A percentile compares a stretch with the other conserved stretches of the same genome.
These are phyloP conservation scores for Emydura subglobosa DNA, from an alignment of 2,113 vertebrate species.

Conservation along the genomic window DNA sequence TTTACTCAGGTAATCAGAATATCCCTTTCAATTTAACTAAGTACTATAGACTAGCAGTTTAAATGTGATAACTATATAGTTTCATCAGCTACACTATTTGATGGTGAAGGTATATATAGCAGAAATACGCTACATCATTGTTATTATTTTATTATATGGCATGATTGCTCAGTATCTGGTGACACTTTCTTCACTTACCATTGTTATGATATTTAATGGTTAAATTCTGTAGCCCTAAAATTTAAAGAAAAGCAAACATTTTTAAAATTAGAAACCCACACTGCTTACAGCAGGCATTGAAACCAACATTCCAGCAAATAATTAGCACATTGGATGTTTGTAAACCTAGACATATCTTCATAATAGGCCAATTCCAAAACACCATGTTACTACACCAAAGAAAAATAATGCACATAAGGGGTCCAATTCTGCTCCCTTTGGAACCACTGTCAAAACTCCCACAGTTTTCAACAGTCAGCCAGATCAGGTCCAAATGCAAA, in stretches of 20 bases:
- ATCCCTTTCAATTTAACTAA: conserved; percentile 42
- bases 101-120: not conserved
- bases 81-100: not conserved
- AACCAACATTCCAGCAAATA: conserved; percentile 55
- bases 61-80: not conserved
- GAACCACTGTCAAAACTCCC: conserved; percentile 50
- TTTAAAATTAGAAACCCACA: conserved; percentile 12
- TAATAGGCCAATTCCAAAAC: conserved; percentile 48
- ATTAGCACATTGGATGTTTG: conserved; percentile 47
- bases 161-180: not conserved
- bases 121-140: not conserved
- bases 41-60: conserved; percentile 27
- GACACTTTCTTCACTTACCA: conserved; percentile 21
- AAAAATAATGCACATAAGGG: conserved; percentile 11
- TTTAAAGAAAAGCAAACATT: conserved; percentile 37
- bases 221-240: conserved; percentile 31
- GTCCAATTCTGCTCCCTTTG: conserved; percentile 20
- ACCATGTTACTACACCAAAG: conserved; percentile 51
- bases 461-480: conserved; percentile 51
- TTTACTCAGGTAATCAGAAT: conserved; percentile 3
- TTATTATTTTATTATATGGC: not conserved
- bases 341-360: conserved; percentile 37
- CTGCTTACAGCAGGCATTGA: conserved; percentile 24
- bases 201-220: conserved; percentile 13
- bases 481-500: conserved; percentile 59